phyloP scores from a whole-genome alignment of 2,888 invertebrate species.

The Lathronympha strigana region DNA sequence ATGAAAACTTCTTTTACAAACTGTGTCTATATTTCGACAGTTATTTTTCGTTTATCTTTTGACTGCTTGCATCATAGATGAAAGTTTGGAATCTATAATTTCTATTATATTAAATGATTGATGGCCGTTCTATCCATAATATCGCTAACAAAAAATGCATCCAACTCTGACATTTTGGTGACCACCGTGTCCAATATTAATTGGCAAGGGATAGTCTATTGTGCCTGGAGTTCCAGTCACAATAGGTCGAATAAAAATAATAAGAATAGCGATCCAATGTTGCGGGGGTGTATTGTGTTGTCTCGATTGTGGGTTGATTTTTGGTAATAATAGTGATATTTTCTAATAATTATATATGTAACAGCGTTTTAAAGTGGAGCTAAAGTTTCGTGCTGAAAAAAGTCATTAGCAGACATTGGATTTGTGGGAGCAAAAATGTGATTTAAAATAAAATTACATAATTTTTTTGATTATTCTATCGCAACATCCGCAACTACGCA shows the following conservation, averaged over 20 bases:
- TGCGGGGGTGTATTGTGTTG: constrained; percentile 73
- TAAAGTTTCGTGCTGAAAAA: not conserved
- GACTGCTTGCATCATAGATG: constrained; percentile 32
- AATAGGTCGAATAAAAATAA: constrained; percentile 75
- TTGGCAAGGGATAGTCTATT: constrained; percentile 80
- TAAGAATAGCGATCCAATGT: constrained; percentile 64
- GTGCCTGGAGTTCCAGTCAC: constrained; percentile 66
- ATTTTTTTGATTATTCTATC: too few species aligned
- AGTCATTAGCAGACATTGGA: not conserved
- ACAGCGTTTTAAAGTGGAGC: constrained; percentile 5
- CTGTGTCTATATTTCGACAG: not conserved
- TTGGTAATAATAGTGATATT: constrained; percentile 36
- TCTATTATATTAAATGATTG: constrained; percentile 51
- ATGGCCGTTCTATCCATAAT: constrained; percentile 58
- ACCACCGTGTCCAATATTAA: constrained; percentile 80
- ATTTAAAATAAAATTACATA: too few species aligned
- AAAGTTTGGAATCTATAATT: constrained; percentile 29
- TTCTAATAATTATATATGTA: constrained; percentile 36
- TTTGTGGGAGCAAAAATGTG: not conserved
- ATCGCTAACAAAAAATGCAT: constrained; percentile 65
- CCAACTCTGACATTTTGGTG: constrained; percentile 72
- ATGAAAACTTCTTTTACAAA: constrained; percentile 2
- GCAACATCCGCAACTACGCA: too few species aligned
- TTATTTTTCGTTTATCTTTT: constrained; percentile 6
- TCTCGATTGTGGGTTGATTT: constrained; percentile 49